phyloP scores from a whole-genome alignment of 2,113 vertebrate species.

The Rhea americana region DNA sequence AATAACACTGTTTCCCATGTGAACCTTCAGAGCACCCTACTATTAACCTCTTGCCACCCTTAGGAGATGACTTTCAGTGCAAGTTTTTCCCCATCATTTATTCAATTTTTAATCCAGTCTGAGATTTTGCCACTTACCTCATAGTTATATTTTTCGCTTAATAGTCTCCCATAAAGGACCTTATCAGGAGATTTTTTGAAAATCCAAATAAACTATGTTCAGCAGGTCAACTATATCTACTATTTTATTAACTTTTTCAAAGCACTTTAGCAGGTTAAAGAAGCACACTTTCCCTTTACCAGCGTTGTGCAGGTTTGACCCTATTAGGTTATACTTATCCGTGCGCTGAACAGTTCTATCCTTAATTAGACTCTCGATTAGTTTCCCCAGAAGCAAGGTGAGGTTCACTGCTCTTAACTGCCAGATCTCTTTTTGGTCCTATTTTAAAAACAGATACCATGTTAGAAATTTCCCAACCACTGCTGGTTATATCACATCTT shows the following conservation, averaged over 20 bases:
- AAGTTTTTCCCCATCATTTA: conserved; percentile 5
- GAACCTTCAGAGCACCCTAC: background rate
- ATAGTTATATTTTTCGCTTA: conserved; percentile 10
- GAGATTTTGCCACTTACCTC: conserved; percentile 17
- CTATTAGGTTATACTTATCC: conserved; percentile 16
- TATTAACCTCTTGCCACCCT: background rate
- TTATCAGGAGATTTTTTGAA: background rate
- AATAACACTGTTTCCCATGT: background rate
- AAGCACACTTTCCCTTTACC: background rate
- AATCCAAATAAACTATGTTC: conserved; percentile 25
- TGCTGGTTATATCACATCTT: background rate
- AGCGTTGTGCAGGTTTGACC: background rate
- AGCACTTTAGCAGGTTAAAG: conserved; percentile 1
- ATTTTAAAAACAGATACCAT: background rate
- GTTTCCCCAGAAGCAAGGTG: conserved; percentile 15
- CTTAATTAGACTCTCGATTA: conserved; percentile 32
- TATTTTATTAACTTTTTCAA: conserved; percentile 56
- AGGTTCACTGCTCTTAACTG: conserved; percentile 10
- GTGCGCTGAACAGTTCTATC: background rate
- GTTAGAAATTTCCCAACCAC: background rate
- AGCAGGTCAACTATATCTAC: conserved; percentile 13
- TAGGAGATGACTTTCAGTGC: background rate
- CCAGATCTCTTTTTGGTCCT: background rate
- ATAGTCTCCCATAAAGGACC: conserved; percentile 1
- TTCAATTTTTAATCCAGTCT: background rate